phyloP scores from a whole-genome alignment of 1,140 invertebrate species.

The Bicyclus anynana region DNA sequence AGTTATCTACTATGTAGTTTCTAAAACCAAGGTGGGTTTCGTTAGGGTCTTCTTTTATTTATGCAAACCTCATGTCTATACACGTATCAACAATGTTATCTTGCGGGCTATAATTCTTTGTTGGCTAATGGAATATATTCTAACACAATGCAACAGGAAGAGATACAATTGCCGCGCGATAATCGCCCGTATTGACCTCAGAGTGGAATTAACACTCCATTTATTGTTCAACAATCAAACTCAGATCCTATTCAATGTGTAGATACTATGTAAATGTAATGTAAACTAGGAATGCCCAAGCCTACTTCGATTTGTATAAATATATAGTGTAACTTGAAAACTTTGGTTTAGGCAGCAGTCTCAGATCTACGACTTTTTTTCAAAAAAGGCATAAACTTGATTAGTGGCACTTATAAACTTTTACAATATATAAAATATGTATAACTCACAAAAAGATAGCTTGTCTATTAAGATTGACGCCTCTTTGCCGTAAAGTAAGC shows the following conservation, averaged over 20 bases:
- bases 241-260: constrained; percentile 12
- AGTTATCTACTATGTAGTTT: not conserved
- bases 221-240: constrained; percentile 15
- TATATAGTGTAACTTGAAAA: no score
- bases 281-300: not conserved
- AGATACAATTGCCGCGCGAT: constrained; percentile 29
- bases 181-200: constrained; percentile 27
- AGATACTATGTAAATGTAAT: constrained; percentile 11
- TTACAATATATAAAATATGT: no score
- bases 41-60: constrained; percentile 1
- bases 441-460: no score
- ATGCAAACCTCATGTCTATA: not conserved
- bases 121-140: constrained; percentile 25
- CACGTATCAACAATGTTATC: constrained; percentile 17
- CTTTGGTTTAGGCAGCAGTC: no score
- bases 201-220: constrained; percentile 16
- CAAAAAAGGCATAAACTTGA: no score
- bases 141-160: constrained; percentile 34
- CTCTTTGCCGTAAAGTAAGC: no score
- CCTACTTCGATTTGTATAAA: not conserved
- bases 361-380: no score
- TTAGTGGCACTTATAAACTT: no score
- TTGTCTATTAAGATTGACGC: no score
- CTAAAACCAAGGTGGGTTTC: not conserved
- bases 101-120: constrained; percentile 22